Base-by-base conservation (phyloP, 2,888 invertebrate species). In the Drosophila algonquin region DNA sequence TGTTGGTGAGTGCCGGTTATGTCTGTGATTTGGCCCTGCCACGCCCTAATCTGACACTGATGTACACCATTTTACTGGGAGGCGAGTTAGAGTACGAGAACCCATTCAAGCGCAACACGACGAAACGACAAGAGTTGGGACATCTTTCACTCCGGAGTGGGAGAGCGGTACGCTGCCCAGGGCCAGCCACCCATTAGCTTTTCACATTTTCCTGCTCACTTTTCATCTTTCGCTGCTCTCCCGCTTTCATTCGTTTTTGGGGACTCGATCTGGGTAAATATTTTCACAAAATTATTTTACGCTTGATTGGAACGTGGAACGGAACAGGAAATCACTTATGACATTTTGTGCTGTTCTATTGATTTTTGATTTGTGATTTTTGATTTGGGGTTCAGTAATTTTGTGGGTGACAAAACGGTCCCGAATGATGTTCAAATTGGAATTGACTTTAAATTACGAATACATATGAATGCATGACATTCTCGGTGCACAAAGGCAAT, bases 261-360 rank as follows among this genome's bases (percentile, higher is more conserved):
- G 35, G 44, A 27, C 30, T n/a, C 24, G 63, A 63, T 32, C 54
- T 86, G 88, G 78, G 89, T 83, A 88, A 88, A 84, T 84, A 84
- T 84, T 89, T 84, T 87, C 71, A 68, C 79, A 89, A 84, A 72
- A 84, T 84, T 87, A 88, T 84, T 88, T 84, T 58, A 81, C 89
- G 89, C 85, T 77, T 84, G 89, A 87, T 57, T 79, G 81, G 79
- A 77, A 60, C 63, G 69, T 77, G 75, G 77, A 82, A 70, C 89
- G 87, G 87, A 61, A 67, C 85, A 40, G 87, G 83, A 84, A 84
- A 84, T 87, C 87, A 84, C 89, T 84, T 84, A 87, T 84, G 89
- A 88, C 83, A 87, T 87, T 88, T 77, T 75, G n/a, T 52, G 21
- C 24, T 56, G 61, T 76, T 78, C 76, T 84, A 83, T 83, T 88